Evolutionary conservation across 1,140 invertebrate genomes (phyloP), one percentile per base, ranked within the genome.

Genomic region (Copidosoma floridanum): DNA sequence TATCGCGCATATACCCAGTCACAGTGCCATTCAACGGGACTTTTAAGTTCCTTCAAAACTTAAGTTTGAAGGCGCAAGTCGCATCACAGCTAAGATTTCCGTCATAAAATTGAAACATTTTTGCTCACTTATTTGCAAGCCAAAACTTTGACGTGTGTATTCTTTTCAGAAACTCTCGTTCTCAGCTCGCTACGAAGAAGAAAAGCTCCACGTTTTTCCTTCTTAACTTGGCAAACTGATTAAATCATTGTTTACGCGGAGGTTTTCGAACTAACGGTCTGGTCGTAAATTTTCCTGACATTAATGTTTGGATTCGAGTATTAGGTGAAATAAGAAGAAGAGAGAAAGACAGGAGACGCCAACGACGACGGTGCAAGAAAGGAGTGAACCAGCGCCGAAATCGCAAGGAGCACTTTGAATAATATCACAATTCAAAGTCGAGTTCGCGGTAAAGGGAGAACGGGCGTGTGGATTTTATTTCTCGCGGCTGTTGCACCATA

Each of bases 371-470:
- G 40, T 24, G 24, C 14, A 43, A 21, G 6, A 43, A 21, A 20
- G 20, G 18, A 43, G 18, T 29, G n/a, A 10, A 12, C 10, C 26
- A 56, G 66, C 66, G 40, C 63, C 66, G 67, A 75, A 74, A 75
- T 71, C 69, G 75, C 67, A 72, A 68, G 74, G 77, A 75, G 75
- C 68, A 72, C 72, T 79, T 79, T 79, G 75, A 79, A 77, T 79
- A 77, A 79, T 79, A 75, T 67, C 51, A 59, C 74, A 68, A 79
- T 79, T 79, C 75, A 70, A 72, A 77, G 71, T 76, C 72, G 68
- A 32, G 29, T 12, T 32, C 29, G 29, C 29, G 29, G 29, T 12
- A 12, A 12, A 12, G 29, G n/a, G n/a, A n/a, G n/a, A n/a, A n/a
- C n/a, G n/a, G n/a, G 64, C 71, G 68, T 53, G 60, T 63, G 69